Conservation (phyloP, 1,140 invertebrate genomes). For the Drepana arcuata region DNA sequence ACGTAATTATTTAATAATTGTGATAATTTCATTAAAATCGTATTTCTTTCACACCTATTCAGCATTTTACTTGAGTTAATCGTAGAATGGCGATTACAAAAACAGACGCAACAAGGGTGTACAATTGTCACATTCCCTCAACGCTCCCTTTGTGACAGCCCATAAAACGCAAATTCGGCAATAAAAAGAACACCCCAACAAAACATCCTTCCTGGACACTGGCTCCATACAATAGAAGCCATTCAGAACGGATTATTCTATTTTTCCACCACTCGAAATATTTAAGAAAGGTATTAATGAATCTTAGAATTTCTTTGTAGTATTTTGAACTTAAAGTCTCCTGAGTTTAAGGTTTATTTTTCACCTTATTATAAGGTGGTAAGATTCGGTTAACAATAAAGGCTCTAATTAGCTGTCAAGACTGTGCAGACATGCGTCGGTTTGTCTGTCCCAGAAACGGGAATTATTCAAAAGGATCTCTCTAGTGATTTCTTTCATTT, state of each 20-base stretch:
- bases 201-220: constrained; percentile 70
- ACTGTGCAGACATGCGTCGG: constrained; percentile 44
- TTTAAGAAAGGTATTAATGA: constrained; percentile 66
- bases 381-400: constrained; percentile 66
- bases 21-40: too few relatives aligned
- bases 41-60: too few relatives aligned
- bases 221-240: constrained; percentile 60
- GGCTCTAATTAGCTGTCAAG: constrained; percentile 68
- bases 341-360: constrained; percentile 8
- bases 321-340: too few relatives aligned
- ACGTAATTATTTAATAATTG: too few relatives aligned
- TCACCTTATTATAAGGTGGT: constrained; percentile 26
- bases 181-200: constrained; percentile 65
- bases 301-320: constrained; percentile 23
- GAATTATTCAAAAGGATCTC: constrained; percentile 66
- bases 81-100: constrained; percentile 21
- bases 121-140: constrained; percentile 58
- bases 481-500: constrained; percentile 58
- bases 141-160: constrained; percentile 53
- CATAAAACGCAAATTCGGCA: constrained; percentile 70
- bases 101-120: constrained; percentile 39
- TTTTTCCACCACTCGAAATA: constrained; percentile 63
- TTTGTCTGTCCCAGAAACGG: constrained; percentile 55
- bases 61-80: constrained; percentile 15
- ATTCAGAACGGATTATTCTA: constrained; percentile 66